Conservation (phyloP, 1,140 invertebrate genomes). For the Drosophila tsacasi region DNA sequence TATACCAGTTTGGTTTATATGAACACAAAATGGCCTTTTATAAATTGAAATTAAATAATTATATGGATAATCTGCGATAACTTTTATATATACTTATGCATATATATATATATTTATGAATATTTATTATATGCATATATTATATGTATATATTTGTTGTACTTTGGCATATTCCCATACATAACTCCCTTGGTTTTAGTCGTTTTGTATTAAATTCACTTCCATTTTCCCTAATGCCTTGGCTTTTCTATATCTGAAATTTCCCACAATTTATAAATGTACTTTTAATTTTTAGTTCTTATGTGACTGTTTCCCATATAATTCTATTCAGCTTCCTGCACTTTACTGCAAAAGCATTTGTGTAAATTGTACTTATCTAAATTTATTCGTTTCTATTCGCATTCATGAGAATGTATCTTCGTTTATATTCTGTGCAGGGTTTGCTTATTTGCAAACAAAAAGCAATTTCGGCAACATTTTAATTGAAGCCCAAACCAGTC, state of each 20-base stretch:
- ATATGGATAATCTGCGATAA: no score
- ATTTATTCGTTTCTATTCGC: constrained; percentile 16
- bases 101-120: no score
- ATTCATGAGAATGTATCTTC: constrained; percentile 14
- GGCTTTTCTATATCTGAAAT: neutral
- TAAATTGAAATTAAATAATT: no score
- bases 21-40: no score
- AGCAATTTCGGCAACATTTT: constrained; percentile 77
- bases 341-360: constrained; percentile 9
- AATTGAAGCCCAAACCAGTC: constrained; percentile 60
- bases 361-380: constrained; percentile 3
- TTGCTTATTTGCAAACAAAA: constrained; percentile 72
- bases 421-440: constrained; percentile 44
- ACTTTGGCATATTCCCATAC: neutral
- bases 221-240: neutral
- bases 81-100: no score
- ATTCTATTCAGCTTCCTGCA: constrained; percentile 6
- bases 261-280: constrained; percentile 3
- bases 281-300: constrained; percentile 1
- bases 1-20: no score
- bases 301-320: constrained; percentile 6
- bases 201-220: neutral
- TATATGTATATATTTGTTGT: neutral
- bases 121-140: neutral
- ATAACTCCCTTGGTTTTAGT: neutral